Evolutionary conservation across 2,113 vertebrate species (phyloP), one percentile per base, ranked within the genome.

Genomic region (Microcebus griseorufus): DNA sequence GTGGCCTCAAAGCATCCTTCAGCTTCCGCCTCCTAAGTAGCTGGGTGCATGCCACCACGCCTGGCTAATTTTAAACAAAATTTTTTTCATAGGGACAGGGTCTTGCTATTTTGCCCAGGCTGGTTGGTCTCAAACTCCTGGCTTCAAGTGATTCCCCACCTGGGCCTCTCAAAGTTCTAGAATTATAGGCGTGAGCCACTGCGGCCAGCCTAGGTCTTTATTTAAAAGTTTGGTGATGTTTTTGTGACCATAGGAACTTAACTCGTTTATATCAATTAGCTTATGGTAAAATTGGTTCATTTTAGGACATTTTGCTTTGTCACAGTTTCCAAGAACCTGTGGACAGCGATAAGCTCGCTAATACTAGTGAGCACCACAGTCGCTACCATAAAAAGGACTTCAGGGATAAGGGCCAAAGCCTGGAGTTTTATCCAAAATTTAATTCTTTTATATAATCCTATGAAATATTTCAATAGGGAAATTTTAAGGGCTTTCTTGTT

Each of bases 341-440:
- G 25, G 14, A 17, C 53, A 55, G 5, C 27, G 25, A 48, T 62
- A 27, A 62, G 60, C 48, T 14, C 23, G 32, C 4, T 6, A 37
- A 25, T 5, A 34, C 32, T 27, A 20, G 2, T 17, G 34, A 8
- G 64, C 6, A 3, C 1, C 2, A 1, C 0, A 10, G 37, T 51
- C 67, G 12, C 51, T 34, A 25, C 48, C 42, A 2, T 1, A 22
- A 78, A 72, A 18, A 58, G 5, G 3, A 2, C 29, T 6, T 17
- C 17, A 0, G 18, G 2, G 29, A 73, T 0, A 0, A 6, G n/a
- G 6, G 17, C 2, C 16, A 9, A 5, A 16, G 32, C 42, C 39
- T 69, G 79, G 25, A 51, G 51, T 42, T 17, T 53, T 22, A 53
- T 22, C 16, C 73, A 79, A 34, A 73, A 27, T n/a, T 42, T 32